These are phyloP conservation scores for Lasioglossum leucozonium DNA, from an alignment of 2,888 invertebrate species.

Conservation along the genomic window DNA sequence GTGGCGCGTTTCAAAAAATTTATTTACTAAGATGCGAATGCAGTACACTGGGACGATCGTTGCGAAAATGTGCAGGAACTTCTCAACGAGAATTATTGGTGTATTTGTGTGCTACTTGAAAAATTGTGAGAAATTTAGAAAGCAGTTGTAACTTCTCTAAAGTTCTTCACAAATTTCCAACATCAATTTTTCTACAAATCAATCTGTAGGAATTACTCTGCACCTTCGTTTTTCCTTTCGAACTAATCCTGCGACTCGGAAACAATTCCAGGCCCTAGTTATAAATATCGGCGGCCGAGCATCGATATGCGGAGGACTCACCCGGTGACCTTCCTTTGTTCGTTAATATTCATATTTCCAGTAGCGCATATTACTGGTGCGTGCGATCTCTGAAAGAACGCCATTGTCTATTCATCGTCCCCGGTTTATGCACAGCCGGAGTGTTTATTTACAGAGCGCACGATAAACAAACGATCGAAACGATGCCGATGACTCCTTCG, in stretches of 20 bases:
- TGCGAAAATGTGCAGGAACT: background rate
- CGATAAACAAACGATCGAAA: conserved; percentile 30
- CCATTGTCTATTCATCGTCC: conserved; percentile 11
- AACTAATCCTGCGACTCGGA: background rate
- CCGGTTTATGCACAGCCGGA: background rate
- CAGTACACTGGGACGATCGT: background rate
- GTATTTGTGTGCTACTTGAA: too few species aligned
- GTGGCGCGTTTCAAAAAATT: background rate
- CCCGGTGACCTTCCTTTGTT: background rate
- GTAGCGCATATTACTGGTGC: background rate
- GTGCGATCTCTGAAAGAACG: background rate
- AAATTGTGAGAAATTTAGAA: background rate
- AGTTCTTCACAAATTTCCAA: too few species aligned
- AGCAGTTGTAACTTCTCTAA: too few species aligned
- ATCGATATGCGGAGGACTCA: background rate
- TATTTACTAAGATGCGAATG: background rate
- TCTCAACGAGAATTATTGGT: background rate
- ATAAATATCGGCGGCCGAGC: background rate
- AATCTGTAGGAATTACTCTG: background rate
- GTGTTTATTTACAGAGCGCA: conserved; percentile 27
- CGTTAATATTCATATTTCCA: background rate
- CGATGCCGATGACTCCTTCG: conserved; percentile 26
- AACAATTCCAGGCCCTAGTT: background rate
- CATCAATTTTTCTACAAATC: too few species aligned
- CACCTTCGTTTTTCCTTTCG: background rate